Evolutionary conservation across 2,113 vertebrate genomes (phyloP).

Genomic region (Onychorhynchus coronatus): DNA sequence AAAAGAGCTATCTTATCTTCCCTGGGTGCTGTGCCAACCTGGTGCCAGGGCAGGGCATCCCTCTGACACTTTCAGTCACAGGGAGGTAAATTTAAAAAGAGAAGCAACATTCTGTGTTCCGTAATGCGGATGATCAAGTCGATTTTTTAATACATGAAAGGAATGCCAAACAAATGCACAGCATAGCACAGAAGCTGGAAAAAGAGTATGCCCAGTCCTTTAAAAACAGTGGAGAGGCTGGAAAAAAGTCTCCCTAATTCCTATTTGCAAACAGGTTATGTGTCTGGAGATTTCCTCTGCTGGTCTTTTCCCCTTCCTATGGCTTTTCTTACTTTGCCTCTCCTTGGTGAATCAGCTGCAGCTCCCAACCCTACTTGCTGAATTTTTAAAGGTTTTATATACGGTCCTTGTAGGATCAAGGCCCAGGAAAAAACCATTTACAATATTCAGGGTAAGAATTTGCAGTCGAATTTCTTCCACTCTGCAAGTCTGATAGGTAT

Average conservation of each 20-base stretch:
- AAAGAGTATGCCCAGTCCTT: not conserved
- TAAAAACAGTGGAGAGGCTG: not conserved
- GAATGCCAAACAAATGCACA: not conserved
- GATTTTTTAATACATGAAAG: not conserved
- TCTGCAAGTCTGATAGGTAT: not conserved
- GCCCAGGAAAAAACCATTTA: not conserved
- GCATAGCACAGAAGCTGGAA: fast-evolving
- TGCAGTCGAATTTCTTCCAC: not conserved
- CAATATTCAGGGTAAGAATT: not conserved
- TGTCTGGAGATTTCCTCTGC: not conserved
- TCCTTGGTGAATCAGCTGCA: not conserved
- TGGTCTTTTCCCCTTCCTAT: fast-evolving
- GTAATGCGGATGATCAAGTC: fast-evolving
- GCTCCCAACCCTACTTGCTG: not conserved
- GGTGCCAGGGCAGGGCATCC: not conserved
- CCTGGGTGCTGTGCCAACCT: not conserved
- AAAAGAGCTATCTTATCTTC: too few species aligned
- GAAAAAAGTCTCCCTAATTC: not conserved
- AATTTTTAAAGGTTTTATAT: not conserved
- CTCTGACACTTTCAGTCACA: not conserved
- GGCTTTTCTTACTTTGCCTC: not conserved
- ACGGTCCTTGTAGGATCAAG: not conserved
- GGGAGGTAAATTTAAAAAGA: not conserved
- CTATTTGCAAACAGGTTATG: not conserved
- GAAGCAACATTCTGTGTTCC: fast-evolving